Evolutionary conservation across 2,113 vertebrate species (phyloP).

Genomic region (Sitta europaea): DNA sequence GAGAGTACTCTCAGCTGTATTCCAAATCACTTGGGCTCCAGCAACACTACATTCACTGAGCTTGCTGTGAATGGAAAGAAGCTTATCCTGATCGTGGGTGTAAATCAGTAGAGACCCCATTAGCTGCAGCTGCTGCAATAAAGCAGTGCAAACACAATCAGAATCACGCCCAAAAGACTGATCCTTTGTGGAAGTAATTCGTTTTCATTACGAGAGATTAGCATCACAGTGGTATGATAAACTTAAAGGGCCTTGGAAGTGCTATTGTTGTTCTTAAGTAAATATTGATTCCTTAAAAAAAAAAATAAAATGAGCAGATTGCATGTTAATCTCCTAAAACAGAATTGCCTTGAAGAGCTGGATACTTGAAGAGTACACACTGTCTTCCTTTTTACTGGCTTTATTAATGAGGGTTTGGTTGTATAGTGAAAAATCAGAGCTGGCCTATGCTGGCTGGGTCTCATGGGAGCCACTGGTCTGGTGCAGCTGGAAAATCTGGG

Average conservation of each 20-base stretch:
- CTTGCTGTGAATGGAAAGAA: neutral
- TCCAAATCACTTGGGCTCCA: neutral
- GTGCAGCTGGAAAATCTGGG: neutral
- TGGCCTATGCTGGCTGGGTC: neutral
- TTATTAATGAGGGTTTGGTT: neutral
- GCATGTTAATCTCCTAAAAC: neutral
- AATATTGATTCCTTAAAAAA: neutral
- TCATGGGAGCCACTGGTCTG: neutral
- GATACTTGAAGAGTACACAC: neutral
- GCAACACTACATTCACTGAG: fast-evolving
- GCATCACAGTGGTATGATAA: neutral
- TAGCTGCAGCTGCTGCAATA: neutral
- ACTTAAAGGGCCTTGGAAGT: constrained; percentile 1
- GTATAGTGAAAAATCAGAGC: neutral
- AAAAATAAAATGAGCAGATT: neutral
- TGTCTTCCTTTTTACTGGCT: neutral
- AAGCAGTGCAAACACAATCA: neutral
- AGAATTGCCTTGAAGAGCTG: neutral
- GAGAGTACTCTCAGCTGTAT: neutral
- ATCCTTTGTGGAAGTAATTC: neutral
- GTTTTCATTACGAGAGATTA: constrained; percentile 14
- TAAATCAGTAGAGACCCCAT: neutral
- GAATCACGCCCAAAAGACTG: neutral
- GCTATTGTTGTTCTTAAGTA: neutral
- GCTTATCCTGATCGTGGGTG: neutral